Base-by-base conservation (phyloP, 30 jellyfish, hydroid and myxozoan genomes). In the Rhopilema esculentum region DNA sequence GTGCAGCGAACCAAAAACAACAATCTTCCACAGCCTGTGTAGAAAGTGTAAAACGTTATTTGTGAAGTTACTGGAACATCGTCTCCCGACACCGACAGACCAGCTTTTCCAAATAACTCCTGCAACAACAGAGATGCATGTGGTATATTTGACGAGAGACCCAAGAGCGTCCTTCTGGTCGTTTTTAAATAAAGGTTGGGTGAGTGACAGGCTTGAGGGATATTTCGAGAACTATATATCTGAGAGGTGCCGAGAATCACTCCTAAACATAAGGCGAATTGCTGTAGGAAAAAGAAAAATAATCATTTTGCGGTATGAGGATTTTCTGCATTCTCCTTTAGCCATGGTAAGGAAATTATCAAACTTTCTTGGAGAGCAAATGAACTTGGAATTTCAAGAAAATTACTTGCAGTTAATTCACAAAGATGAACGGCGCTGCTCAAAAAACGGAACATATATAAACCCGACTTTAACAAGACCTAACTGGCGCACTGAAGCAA, bases 81-180 rank as follows among this genome's bases (percentile, higher is more conserved):
- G 88, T 16, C 80, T 79, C 26, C 88, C 88, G 17, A 29, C 61
- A 15, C 29, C 27, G 17, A 17, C 61, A 26, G 30, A 27, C 20
- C 16, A 21, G 0, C n/a, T 79, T 49, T 24, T 19, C n/a, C 24
- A 25, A 17, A 12, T 79, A n/a, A 49, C 65, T 33, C 52, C 82
- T 19, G 16, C 27, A 9, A 23, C 62, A 8, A 25, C 84, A 25
- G 27, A 28, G 16, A 78, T 31, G 21, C 57, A 30, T 25, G 29
- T 89, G 29, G 40, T 90, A 0, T 90, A 90, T 21, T 76, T 90
- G 66, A 40, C 69, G 20, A 69, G 97, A 50, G 97, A 90, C 57
- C 97, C 97, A 49, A 71, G 97, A 30, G 94, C 94, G 49, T 68
- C 91, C 48, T 90, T 90, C 67, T 82, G 90, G 94, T 90, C 97